These are phyloP conservation scores for Tubulanus polymorphus DNA, from an alignment of 2,888 invertebrate genomes.

Conservation along the genomic window DNA sequence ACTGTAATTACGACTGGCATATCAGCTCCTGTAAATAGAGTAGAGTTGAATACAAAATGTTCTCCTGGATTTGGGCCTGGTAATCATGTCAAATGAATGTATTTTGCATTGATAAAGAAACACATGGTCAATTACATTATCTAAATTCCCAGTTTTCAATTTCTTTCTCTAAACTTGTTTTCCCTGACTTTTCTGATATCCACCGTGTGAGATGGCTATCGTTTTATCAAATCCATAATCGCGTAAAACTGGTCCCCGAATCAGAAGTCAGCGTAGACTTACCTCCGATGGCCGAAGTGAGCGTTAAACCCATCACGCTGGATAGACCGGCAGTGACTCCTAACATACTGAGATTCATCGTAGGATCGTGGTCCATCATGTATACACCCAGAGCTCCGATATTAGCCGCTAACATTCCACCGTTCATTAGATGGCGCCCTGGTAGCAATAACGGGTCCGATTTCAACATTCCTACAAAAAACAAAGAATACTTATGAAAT, in stretches of 20 bases:
- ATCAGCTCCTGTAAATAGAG: constrained; percentile 67
- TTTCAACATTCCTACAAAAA: constrained; percentile 61
- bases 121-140: no score
- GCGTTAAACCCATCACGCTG: constrained; percentile 77
- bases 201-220: no score
- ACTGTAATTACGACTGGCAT: constrained; percentile 93
- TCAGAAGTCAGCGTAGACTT: constrained; percentile 15
- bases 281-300: constrained; percentile 87
- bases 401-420: constrained; percentile 65
- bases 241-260: no score
- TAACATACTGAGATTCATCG: constrained; percentile 69
- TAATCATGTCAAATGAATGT: no score
- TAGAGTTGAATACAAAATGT: no score
- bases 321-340: constrained; percentile 74
- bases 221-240: no score
- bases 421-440: constrained; percentile 75
- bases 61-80: no score
- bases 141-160: no score
- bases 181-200: no score
- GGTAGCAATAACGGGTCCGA: constrained; percentile 79
- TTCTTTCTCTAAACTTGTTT: no score
- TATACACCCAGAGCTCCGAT: constrained; percentile 72
- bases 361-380: constrained; percentile 62
- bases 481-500: no score
- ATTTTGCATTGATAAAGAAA: no score